Conservation (phyloP, 2,797 vertebrate genomes). For the Ibycter americanus region DNA sequence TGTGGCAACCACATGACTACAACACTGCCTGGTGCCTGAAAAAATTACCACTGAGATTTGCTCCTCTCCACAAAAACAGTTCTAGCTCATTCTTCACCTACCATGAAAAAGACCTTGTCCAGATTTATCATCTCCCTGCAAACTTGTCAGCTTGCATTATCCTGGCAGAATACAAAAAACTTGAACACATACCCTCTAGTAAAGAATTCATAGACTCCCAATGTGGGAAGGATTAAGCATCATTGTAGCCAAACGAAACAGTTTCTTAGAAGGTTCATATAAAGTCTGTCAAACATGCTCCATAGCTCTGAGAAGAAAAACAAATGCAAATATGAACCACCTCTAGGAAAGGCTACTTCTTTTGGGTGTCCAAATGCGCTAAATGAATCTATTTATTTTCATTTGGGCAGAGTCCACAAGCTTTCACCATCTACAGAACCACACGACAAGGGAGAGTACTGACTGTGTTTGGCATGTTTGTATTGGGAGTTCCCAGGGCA, state of each 20-base stretch:
- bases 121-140: conserved; percentile 1
- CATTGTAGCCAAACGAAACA: neutral
- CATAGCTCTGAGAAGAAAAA: conserved; percentile 27
- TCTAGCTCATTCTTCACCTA: conserved; percentile 23
- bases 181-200: neutral
- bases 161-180: neutral
- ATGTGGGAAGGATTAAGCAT: neutral
- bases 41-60: conserved; percentile 16
- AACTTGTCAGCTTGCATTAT: conserved; percentile 24
- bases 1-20: neutral
- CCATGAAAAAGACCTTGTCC: conserved; percentile 10
- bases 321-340: conserved; percentile 30
- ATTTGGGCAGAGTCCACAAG: neutral
- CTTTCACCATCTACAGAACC: conserved; percentile 45
- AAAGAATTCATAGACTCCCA: neutral
- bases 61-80: neutral
- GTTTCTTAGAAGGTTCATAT: neutral
- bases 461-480: neutral
- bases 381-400: neutral
- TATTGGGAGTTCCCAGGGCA: neutral
- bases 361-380: conserved; percentile 5
- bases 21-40: neutral
- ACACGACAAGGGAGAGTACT: neutral
- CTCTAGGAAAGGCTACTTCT: conserved; percentile 3
- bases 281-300: neutral